Evolutionary conservation across 2,888 invertebrate species (phyloP).

Genomic region (Sarcophaga carnaria): DNA sequence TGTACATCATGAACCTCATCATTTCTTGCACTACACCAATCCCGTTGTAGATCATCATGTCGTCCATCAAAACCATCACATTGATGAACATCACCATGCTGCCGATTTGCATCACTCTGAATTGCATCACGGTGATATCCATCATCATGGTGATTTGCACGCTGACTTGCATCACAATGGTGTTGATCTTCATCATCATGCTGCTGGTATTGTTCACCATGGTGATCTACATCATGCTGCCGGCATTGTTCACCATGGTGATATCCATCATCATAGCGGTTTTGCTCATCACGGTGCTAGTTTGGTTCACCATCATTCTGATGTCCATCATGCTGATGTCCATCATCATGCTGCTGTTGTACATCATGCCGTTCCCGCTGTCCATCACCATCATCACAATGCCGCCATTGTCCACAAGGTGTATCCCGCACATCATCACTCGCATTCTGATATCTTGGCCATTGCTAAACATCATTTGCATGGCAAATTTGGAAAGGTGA

Average conservation of each 20-base stretch:
- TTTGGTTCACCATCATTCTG: slow-evolving; percentile 58
- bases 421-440: slow-evolving; percentile 75
- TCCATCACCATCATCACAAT: slow-evolving; percentile 72
- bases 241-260: slow-evolving; percentile 54
- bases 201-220: slow-evolving; percentile 53
- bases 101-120: slow-evolving; percentile 73
- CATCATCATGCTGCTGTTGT: slow-evolving; percentile 73
- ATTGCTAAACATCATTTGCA: slow-evolving; percentile 79
- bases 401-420: slow-evolving; percentile 74
- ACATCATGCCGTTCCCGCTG: slow-evolving; percentile 71
- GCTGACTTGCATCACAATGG: slow-evolving; percentile 68
- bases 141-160: slow-evolving; percentile 69
- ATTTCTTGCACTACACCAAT: slow-evolving; percentile 79
- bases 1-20: slow-evolving; percentile 80
- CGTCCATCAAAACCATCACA: slow-evolving; percentile 76
- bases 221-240: slow-evolving; percentile 71
- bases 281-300: slow-evolving; percentile 54
- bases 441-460: slow-evolving; percentile 75
- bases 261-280: slow-evolving; percentile 14
- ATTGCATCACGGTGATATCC: slow-evolving; percentile 70
- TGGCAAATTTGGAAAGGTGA: slow-evolving; percentile 79
- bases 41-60: slow-evolving; percentile 79
- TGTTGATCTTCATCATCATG: slow-evolving; percentile 71
- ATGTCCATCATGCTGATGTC: slow-evolving; percentile 30
- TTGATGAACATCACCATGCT: slow-evolving; percentile 75